Evolutionary conservation across 2,797 vertebrate genomes (phyloP).

Genomic region (Premnoplex brunnescens): DNA sequence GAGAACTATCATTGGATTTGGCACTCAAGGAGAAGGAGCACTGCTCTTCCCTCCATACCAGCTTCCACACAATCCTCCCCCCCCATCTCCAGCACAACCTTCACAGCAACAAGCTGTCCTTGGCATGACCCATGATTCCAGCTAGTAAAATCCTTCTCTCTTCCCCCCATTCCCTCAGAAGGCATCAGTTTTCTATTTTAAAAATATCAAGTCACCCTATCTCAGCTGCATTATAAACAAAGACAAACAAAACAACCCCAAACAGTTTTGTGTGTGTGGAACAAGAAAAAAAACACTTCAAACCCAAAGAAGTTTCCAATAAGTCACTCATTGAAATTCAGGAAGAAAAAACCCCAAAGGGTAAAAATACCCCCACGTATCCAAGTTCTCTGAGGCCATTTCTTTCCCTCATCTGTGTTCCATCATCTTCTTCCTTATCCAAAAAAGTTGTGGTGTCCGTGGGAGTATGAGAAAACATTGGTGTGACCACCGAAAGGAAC

Average conservation of each 20-base stretch:
- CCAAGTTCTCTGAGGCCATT: constrained; percentile 54
- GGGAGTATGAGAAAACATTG: constrained; percentile 71
- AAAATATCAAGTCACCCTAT: constrained; percentile 68
- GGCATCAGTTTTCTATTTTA: constrained; percentile 63
- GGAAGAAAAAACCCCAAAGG: constrained; percentile 70
- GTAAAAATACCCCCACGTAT: constrained; percentile 65
- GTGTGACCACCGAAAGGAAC: constrained; percentile 67
- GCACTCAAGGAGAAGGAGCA: not conserved
- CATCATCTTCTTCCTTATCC: constrained; percentile 65
- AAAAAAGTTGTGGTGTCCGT: constrained; percentile 69
- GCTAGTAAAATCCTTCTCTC: constrained; percentile 26
- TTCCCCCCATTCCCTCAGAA: constrained; percentile 51
- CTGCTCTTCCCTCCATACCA: not conserved
- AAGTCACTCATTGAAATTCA: constrained; percentile 72
- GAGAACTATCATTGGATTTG: not conserved
- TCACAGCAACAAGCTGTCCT: constrained; percentile 51
- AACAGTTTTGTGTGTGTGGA: constrained; percentile 54
- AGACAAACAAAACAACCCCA: constrained; percentile 62
- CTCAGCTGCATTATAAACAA: constrained; percentile 64
- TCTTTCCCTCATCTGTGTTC: constrained; percentile 69
- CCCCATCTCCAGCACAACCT: not conserved
- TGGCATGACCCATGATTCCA: constrained; percentile 54
- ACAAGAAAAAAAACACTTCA: constrained; percentile 43
- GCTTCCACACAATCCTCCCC: not conserved
- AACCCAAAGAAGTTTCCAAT: constrained; percentile 71